Base-by-base conservation (phyloP, 2,797 vertebrate species). In the Neoniphon sammara region DNA sequence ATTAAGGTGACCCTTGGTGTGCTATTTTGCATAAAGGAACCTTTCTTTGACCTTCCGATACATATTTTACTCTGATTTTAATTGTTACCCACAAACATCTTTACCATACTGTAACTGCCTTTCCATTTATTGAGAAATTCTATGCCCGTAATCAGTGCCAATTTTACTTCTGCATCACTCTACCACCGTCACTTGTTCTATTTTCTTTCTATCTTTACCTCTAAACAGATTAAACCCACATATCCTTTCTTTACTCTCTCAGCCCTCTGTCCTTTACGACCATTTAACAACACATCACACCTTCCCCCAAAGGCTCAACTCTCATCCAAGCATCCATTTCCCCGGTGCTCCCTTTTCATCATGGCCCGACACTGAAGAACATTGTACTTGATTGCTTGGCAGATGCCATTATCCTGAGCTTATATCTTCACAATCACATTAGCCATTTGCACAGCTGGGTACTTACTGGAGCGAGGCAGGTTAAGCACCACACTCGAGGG, bases 381-480 rank as follows among this genome's bases (percentile, higher is more conserved):
- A 90, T 91, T 87, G 89, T 78, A 82, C 87, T 75, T 91, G 91
- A 93, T 93, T 90, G 87, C 87, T 86, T 90, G 90, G 90, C 90
- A 93, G 92, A 93, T 86, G 91, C 89, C 91, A 91, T 92, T 93
- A 91, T 93, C 85, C 86, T 47, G 79, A 83, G 82, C 90, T 89
- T 91, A 88, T 90, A 87, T 93, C 91, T 89, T 83, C 83, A 85
- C 91, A 92, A 93, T 94, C 91, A 90, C 85, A 91, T 94, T 92
- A 92, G 83, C 89, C 88, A 80, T 92, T 92, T 91, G 89, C 87
- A 86, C 91, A 93, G 90, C 90, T 89, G 86, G 91, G 90, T 73
- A 85, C 80, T 90, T 85, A 87, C 82, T 82, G 90, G 83, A 91
- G 91, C 85, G 78, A 85, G 87, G 82, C 89, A 87, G 92, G 92